Percentiles rank a stretch among this genome's conserved stretches.
Conservation (phyloP, 1,140 invertebrate genomes). For the Musca domestica region DNA sequence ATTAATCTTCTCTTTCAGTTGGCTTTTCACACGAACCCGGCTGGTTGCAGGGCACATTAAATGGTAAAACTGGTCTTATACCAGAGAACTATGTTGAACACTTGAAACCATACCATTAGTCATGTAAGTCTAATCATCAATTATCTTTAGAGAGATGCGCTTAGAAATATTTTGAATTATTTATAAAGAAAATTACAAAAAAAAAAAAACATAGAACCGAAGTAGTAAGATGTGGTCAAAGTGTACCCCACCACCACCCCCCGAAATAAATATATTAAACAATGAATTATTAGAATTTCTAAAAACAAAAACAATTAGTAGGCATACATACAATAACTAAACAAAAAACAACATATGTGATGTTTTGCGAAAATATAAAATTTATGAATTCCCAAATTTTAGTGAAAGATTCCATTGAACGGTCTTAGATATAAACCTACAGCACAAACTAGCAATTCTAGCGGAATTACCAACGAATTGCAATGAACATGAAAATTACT, state of each 20-base stretch:
- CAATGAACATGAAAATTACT: too few species aligned
- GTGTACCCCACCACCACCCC: too few species aligned
- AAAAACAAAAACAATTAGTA: neutral
- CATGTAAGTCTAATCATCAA: conserved; percentile 22
- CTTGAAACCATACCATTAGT: conserved; percentile 49
- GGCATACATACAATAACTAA: neutral
- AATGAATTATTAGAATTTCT: conserved; percentile 9
- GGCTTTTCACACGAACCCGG: conserved; percentile 88
- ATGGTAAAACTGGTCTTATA: conserved; percentile 90
- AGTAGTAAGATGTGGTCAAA: neutral
- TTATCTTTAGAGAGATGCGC: neutral
- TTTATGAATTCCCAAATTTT: neutral
- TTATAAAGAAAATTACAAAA: neutral
- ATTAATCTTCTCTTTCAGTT: conserved; percentile 68
- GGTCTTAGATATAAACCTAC: too few species aligned
- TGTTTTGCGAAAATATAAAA: conserved; percentile 9
- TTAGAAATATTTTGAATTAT: neutral
- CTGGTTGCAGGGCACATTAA: conserved; percentile 92
- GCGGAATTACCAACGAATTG: too few species aligned
- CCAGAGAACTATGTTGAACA: conserved; percentile 95
- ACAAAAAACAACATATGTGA: conserved; percentile 10
- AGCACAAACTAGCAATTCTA: too few species aligned
- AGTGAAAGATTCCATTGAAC: too few species aligned
- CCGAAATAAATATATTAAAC: neutral
- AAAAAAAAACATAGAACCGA: neutral